A percentile compares a stretch with the other conserved stretches of the same genome.
These are phyloP conservation scores for Avahi laniger DNA, from an alignment of 2,797 vertebrate species.

Conservation along the genomic window DNA sequence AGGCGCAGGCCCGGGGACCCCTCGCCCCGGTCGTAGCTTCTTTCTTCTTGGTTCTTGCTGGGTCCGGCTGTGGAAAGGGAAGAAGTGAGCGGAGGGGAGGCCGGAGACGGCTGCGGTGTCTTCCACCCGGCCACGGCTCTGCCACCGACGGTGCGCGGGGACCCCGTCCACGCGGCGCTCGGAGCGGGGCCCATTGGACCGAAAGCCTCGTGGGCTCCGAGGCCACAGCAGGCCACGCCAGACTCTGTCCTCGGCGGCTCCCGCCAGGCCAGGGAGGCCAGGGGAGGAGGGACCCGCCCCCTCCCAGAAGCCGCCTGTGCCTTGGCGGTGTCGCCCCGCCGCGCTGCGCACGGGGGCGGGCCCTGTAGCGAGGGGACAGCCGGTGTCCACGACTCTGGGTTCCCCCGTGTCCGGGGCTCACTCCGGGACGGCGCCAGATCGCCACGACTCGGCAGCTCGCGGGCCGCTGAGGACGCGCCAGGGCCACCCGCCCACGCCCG, in stretches of 20 bases:
- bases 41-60: slow-evolving; percentile 62
- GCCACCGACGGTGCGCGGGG: no score
- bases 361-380: background rate
- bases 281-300: background rate
- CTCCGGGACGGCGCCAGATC: background rate
- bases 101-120: background rate
- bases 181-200: background rate
- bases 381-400: background rate
- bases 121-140: background rate
- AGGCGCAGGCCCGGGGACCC: no score
- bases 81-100: no score
- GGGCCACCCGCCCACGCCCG: no score
- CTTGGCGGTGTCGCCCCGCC: background rate
- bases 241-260: background rate
- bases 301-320: background rate
- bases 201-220: background rate
- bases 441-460: background rate
- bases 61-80: slow-evolving; percentile 70
- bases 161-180: no score
- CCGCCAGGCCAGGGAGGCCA: background rate
- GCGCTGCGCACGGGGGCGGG: background rate
- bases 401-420: background rate
- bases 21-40: no score
- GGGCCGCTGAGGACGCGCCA: background rate
- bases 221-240: background rate